phyloP scores from a whole-genome alignment of 2,797 vertebrate genomes.

The Chiropotes sagulatus region DNA sequence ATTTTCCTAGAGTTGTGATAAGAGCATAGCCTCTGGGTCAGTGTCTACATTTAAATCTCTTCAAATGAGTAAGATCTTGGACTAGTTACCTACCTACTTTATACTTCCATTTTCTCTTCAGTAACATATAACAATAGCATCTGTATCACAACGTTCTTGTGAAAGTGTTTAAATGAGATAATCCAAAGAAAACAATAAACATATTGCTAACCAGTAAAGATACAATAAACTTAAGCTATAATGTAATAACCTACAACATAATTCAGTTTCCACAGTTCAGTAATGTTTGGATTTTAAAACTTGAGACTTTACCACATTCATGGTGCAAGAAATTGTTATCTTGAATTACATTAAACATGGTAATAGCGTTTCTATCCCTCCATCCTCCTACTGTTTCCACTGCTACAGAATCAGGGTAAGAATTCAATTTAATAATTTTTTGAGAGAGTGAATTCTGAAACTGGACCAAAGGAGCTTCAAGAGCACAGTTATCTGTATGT shows the following conservation, averaged over 20 bases:
- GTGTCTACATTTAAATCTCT: neutral
- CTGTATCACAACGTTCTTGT: neutral
- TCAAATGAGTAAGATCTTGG: neutral
- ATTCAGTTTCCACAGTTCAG: neutral
- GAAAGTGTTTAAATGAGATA: neutral
- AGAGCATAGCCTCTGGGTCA: neutral
- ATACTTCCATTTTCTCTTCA: neutral
- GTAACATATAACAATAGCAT: neutral
- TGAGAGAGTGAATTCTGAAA: neutral
- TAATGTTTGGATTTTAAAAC: conserved; percentile 13
- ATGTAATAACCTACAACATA: neutral
- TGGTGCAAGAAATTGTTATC: neutral
- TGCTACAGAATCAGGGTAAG: neutral
- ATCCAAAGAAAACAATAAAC: conserved; percentile 26
- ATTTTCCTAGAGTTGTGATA: neutral
- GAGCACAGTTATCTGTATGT: neutral
- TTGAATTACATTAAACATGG: neutral
- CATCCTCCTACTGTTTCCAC: neutral
- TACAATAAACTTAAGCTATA: neutral
- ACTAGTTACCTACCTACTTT: neutral
- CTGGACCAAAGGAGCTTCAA: neutral
- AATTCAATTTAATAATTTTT: neutral
- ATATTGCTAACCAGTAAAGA: neutral
- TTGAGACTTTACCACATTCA: neutral
- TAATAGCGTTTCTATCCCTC: neutral